Evolutionary conservation across 2,113 vertebrate genomes (phyloP).

Genomic region (Tenebrosternarchus preto): DNA sequence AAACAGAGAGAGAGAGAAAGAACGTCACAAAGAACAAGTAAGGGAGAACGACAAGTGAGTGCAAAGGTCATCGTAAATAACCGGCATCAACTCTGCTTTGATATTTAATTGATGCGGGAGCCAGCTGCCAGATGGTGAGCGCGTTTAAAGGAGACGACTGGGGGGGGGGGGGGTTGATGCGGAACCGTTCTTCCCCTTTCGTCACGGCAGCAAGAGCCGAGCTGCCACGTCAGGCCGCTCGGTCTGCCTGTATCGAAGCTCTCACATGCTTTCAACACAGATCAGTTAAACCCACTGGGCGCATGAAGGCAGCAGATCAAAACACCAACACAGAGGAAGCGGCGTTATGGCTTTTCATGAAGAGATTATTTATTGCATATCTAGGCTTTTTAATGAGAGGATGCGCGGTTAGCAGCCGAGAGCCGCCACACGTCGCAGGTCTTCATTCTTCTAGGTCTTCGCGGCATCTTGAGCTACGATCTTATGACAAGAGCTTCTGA

Average conservation of each 20-base stretch:
- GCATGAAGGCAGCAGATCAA: not conserved
- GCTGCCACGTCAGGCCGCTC: constrained; percentile 26
- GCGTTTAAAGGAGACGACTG: constrained; percentile 30
- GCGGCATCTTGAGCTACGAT: not conserved
- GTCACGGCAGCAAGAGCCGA: not conserved
- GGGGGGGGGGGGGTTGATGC: not conserved
- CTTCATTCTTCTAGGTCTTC: constrained; percentile 12
- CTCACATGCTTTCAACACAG: not conserved
- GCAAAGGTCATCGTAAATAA: constrained; percentile 36
- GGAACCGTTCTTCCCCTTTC: not conserved
- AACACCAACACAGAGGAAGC: not conserved
- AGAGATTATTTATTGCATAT: constrained; percentile 30
- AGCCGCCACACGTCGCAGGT: not conserved
- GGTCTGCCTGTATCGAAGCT: not conserved
- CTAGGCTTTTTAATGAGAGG: not conserved
- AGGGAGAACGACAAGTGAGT: constrained; percentile 21
- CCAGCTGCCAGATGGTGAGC: constrained; percentile 32
- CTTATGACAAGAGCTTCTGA: not conserved
- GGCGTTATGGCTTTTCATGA: not conserved
- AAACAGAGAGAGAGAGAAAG: not conserved
- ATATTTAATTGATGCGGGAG: constrained; percentile 38
- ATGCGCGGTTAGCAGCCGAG: constrained; percentile 2
- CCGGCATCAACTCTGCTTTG: constrained; percentile 30
- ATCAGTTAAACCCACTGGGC: not conserved
- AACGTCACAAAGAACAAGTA: constrained; percentile 2